Evolutionary conservation across 2,113 vertebrate species (phyloP), one percentile per base, ranked within the genome.

Genomic region (Ceuthmochares aereus): DNA sequence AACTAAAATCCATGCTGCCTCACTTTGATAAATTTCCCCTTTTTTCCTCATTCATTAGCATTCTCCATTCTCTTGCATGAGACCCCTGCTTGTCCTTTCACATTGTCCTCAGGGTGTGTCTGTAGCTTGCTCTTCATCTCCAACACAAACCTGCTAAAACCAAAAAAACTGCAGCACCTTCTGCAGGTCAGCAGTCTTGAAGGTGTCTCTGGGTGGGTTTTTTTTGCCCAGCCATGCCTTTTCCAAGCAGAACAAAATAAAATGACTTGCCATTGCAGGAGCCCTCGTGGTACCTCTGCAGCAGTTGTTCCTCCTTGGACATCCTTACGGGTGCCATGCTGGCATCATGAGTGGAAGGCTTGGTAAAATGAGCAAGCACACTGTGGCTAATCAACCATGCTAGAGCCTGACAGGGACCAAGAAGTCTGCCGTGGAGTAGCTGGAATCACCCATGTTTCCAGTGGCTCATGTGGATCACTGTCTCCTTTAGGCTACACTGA

Each of bases 371-470:
- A 84, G 37, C 26, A 25, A 37, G 32, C 1, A 1, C 0, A 0
- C 37, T 8, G 4, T 13, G n/a, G 69, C 83, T 75, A 72, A 36
- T 64, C 47, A 84, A 23, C 78, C 3, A 0, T 87, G 60, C 49
- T 40, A 1, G 34, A 40, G 70, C 64, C 91, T 78, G 68, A 60
- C 43, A 3, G 60, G 40, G 64, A 29, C 20, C 32, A 14, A 45
- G 60, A 27, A 19, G 30, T 52, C 52, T 92, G 82, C 47, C 1
- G 1, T 9, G 63, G 70, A 85, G 75, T 51, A 77, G 62, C n/a
- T 3, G 2, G 54, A 26, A 13, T 25, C 0, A 7, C 9, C 60
- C 1, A 0, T 63, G 43, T 52, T 73, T 77, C 64, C 72, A 70
- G 68, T 43, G 64, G 60, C 56, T 73, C 1, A 0, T 84, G 76